Evolutionary conservation across 2,888 invertebrate species (phyloP), one percentile per base, ranked within the genome.

Genomic region (Stenolophus ochropezus): DNA sequence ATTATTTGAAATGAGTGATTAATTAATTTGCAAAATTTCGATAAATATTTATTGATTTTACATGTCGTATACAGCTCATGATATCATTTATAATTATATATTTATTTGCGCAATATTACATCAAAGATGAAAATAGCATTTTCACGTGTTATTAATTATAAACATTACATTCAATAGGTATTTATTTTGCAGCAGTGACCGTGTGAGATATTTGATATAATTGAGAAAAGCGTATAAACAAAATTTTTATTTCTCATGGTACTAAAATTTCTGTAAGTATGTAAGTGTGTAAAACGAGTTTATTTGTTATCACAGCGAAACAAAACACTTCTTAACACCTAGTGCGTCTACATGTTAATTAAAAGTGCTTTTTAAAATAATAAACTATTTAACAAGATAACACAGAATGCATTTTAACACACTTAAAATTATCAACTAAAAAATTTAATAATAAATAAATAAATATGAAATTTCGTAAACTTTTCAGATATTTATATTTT

Each of bases 231-330:
- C 14, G 33, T 33, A 61, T 61, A 61, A 69, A 33, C 27, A 69
- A 69, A 61, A 25, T 42, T 61, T 69, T 18, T 18, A 69, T 18
- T 27, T 69, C 65, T 27, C 65, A 69, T 69, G 33, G 65, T 69
- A 69, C 65, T 33, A 23, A 61, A 23, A 61, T 61, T 61, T 25
- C 61, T 25, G 61, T 61, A 61, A 61, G 61, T 25, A 61, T 23
- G 33, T 69, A 69, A 69, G 33, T 33, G 33, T 65, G 65, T 69
- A 33, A 33, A 33, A 33, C 27, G 16, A 69, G 25, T 56, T 56
- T 25, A 16, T 27, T 65, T 65, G 61, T 27, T 65, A 65, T 27
- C 61, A 65, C 27, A 65, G 56, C 20, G 65, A 69, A 69, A 69
- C 65, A 69, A 69, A 27, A 69, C 33, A 69, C 33, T 69, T 69